Conservation (phyloP, 2,113 vertebrate genomes). For the Galemys pyrenaicus region DNA sequence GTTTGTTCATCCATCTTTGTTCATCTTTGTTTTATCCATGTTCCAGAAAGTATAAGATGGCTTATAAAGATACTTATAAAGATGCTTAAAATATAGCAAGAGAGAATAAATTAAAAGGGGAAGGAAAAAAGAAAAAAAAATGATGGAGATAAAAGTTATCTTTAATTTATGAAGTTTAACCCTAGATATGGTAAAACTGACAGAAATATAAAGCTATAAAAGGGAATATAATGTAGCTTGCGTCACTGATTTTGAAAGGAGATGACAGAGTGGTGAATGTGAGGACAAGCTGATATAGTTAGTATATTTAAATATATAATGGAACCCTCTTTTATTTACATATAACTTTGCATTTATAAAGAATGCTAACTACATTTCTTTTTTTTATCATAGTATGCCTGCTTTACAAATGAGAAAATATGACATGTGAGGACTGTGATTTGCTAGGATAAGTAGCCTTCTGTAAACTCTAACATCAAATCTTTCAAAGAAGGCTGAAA, state of each 20-base stretch:
- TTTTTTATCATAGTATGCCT: neutral
- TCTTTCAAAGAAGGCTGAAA: neutral
- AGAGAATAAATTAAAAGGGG: neutral
- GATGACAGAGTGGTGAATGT: neutral
- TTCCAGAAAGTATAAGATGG: constrained; percentile 8
- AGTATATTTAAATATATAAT: neutral
- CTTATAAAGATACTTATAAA: neutral
- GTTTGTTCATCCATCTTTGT: too few relatives aligned
- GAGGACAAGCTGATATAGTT: neutral
- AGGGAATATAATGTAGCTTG: neutral
- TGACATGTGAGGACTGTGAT: neutral
- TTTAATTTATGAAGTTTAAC: neutral
- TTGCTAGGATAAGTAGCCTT: neutral
- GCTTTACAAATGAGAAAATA: neutral
- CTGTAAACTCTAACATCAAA: neutral
- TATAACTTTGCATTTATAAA: neutral
- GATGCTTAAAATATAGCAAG: neutral
- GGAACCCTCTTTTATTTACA: neutral
- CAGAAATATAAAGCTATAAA: neutral
- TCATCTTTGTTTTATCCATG: too few relatives aligned
- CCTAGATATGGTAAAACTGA: neutral
- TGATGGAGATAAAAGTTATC: neutral
- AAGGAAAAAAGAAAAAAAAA: neutral
- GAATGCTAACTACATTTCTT: neutral
- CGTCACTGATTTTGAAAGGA: neutral